Conservation (phyloP, 1,140 invertebrate genomes). For the Monochamus saltuarius region DNA sequence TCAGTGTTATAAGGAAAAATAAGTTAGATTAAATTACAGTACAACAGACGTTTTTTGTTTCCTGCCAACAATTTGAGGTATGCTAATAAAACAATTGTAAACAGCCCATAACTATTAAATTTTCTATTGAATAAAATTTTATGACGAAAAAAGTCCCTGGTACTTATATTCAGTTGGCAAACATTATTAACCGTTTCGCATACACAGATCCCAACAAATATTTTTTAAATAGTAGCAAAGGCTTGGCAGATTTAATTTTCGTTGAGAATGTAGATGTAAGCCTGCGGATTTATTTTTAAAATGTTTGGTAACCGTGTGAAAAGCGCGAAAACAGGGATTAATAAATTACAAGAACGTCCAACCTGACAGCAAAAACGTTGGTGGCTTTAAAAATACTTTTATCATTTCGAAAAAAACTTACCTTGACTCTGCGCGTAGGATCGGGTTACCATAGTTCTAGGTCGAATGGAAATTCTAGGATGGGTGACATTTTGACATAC, state of each 20-base stretch:
- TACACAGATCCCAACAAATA: not conserved
- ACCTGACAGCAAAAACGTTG: not conserved
- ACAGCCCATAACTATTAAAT: too few relatives aligned
- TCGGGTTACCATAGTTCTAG: not conserved
- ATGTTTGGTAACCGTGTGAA: conserved; percentile 2
- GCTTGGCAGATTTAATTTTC: not conserved
- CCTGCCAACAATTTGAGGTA: too few relatives aligned
- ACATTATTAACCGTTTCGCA: not conserved
- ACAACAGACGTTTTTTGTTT: too few relatives aligned
- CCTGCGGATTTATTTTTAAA: conserved; percentile 5
- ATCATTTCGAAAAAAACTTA: conserved; percentile 2
- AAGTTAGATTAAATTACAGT: too few relatives aligned
- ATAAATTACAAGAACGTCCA: conserved; percentile 2
- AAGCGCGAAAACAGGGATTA: conserved; percentile 5
- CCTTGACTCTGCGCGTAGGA: not conserved
- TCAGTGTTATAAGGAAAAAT: too few relatives aligned
- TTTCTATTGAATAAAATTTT: not conserved
- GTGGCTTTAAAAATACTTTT: conserved; percentile 1
- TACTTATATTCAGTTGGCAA: not conserved
- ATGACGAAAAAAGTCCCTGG: not conserved
- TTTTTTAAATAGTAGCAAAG: not conserved
- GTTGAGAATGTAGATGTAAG: not conserved
- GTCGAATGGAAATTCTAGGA: too few relatives aligned
- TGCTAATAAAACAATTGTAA: too few relatives aligned
- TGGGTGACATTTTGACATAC: not conserved